Evolutionary conservation across 2,113 vertebrate genomes (phyloP).

Genomic region (Oryzias melastigma): DNA sequence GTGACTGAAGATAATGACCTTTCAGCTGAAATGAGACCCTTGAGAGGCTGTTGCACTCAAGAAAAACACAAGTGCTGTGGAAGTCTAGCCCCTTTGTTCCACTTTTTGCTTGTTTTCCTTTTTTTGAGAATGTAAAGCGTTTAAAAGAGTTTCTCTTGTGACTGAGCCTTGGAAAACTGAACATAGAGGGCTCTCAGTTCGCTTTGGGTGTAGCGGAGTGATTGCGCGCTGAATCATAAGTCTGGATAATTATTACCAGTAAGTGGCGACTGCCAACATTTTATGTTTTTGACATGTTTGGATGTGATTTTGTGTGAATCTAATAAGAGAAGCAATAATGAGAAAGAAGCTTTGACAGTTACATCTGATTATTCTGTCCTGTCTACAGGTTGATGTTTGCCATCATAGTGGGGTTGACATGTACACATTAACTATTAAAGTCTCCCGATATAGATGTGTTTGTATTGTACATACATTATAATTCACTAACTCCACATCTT

Average conservation of each 20-base stretch:
- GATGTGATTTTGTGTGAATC: neutral
- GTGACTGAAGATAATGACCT: slow-evolving; percentile 60
- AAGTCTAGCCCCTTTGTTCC: slow-evolving; percentile 54
- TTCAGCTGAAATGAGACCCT: slow-evolving; percentile 64
- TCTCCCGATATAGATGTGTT: slow-evolving; percentile 39
- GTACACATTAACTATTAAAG: slow-evolving; percentile 42
- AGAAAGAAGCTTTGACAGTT: neutral
- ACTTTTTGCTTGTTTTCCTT: slow-evolving; percentile 31
- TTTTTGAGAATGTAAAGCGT: slow-evolving; percentile 22
- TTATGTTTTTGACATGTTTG: neutral
- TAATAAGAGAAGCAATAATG: neutral
- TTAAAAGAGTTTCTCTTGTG: slow-evolving; percentile 16
- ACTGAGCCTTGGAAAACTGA: slow-evolving; percentile 23
- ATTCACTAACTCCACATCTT: slow-evolving; percentile 15
- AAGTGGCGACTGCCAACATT: slow-evolving; percentile 31
- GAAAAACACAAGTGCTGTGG: slow-evolving; percentile 50
- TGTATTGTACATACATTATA: slow-evolving; percentile 42
- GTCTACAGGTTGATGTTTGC: slow-evolving; percentile 23
- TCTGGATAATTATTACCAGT: slow-evolving; percentile 32
- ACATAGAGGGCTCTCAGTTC: slow-evolving; percentile 13
- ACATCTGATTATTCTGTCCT: slow-evolving; percentile 18
- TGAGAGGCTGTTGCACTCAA: slow-evolving; percentile 45
- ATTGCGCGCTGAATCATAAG: slow-evolving; percentile 10
- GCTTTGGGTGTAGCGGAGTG: slow-evolving; percentile 5
- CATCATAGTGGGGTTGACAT: slow-evolving; percentile 52